These are phyloP conservation scores for Sebastes baramenuke DNA, from an alignment of 2,797 vertebrate species.

Conservation along the genomic window DNA sequence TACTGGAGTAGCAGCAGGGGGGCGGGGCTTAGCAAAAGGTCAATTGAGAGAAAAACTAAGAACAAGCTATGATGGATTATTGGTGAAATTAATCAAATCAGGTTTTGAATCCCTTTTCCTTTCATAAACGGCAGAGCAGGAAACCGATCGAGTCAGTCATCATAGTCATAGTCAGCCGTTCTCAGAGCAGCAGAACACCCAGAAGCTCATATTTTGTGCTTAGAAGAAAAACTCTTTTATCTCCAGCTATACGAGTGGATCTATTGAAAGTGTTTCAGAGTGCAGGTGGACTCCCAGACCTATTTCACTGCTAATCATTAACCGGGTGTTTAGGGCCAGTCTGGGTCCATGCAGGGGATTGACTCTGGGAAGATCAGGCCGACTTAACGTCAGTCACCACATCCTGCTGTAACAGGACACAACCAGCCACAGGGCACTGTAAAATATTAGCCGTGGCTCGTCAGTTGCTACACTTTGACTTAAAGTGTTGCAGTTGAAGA, in stretches of 20 bases:
- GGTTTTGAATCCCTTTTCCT: neutral
- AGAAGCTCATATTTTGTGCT: neutral
- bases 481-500: neutral
- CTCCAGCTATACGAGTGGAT: neutral
- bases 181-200: neutral
- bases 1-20: too few species aligned
- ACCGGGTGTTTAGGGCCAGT: slow-evolving; percentile 19
- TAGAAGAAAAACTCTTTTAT: neutral
- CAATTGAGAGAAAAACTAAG: neutral
- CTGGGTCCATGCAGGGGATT: slow-evolving; percentile 25
- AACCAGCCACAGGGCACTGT: slow-evolving; percentile 32
- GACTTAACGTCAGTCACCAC: slow-evolving; percentile 42
- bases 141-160: neutral
- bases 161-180: neutral
- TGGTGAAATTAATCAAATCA: neutral
- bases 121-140: neutral
- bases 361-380: slow-evolving; percentile 52
- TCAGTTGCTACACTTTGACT: neutral
- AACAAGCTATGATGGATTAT: neutral
- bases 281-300: neutral
- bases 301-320: slow-evolving; percentile 50
- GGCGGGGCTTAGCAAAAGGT: too few species aligned
- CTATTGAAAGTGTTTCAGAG: neutral
- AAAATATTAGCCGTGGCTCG: slow-evolving; percentile 53
- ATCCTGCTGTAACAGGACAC: slow-evolving; percentile 56